Evolutionary conservation across 2,888 invertebrate species (phyloP).

Genomic region (Lasioglossum calceatum): DNA sequence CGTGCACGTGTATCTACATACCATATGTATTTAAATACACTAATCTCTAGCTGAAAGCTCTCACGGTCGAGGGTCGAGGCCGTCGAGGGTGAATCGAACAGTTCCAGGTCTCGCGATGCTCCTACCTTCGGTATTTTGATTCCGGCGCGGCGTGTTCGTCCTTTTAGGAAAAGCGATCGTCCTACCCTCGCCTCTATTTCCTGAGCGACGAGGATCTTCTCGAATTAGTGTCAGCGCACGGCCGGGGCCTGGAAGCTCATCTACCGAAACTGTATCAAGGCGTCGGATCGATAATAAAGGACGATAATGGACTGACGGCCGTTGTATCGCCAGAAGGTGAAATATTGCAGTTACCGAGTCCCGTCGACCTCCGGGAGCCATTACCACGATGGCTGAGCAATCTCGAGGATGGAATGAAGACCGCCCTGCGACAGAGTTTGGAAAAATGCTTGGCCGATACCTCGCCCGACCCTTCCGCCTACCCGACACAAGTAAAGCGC

Average conservation of each 20-base stretch:
- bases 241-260: slow-evolving; percentile 91
- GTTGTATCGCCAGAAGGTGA: slow-evolving; percentile 89
- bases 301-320: slow-evolving; percentile 85
- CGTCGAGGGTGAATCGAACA: neutral
- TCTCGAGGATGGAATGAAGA: slow-evolving; percentile 93
- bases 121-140: neutral
- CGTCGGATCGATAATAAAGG: slow-evolving; percentile 91
- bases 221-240: slow-evolving; percentile 90
- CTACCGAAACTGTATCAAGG: slow-evolving; percentile 98
- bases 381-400: slow-evolving; percentile 90
- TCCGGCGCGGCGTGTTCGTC: neutral
- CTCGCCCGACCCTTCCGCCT: slow-evolving; percentile 76
- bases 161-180: slow-evolving; percentile 93
- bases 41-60: no score
- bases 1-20: no score
- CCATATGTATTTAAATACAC: no score
- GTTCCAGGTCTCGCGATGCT: neutral
- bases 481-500: slow-evolving; percentile 78
- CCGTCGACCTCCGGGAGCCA: slow-evolving; percentile 78
- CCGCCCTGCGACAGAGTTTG: slow-evolving; percentile 77
- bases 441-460: slow-evolving; percentile 78
- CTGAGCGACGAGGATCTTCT: slow-evolving; percentile 98
- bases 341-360: slow-evolving; percentile 85
- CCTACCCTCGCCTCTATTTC: slow-evolving; percentile 98
- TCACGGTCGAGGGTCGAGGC: no score